Evolutionary conservation across 2,113 vertebrate genomes (phyloP), one percentile per base, ranked within the genome.

Genomic region (Thalassarche chlororhynchos): DNA sequence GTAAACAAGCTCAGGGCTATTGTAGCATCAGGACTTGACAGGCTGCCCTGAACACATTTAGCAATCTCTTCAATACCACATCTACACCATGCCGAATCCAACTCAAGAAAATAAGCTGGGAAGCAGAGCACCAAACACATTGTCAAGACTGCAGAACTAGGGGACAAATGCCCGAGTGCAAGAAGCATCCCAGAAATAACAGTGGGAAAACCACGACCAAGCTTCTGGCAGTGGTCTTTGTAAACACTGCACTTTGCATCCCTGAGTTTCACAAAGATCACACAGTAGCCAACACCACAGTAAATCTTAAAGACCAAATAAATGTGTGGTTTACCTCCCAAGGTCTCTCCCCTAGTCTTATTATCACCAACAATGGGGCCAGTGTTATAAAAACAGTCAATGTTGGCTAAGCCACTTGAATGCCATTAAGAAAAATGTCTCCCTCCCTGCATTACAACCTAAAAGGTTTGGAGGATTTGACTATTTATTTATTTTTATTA

Each of bases 231-330:
- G 31, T 87, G 64, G 60, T 32, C 58, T 97, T 75, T 80, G 82
- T 68, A 94, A 97, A 95, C 84, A 78, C 31, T 88, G 71, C 62
- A 58, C 81, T 93, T 97, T 93, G n/a, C 87, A 84, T 84, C 64
- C 47, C 52, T n/a, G 49, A 62, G 42, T 90, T 87, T 94, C 88
- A 91, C 83, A 97, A 95, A 95, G 81, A 81, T 97, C 82, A 88
- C 84, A 58, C 76, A 85, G 78, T 58, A 96, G 38, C 77, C 82
- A 97, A 72, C 75, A 71, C 42, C 49, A 60, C 91, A 90, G 71
- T 94, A 91, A 96, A 93, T 52, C 85, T 94, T 96, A 96, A 95
- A 95, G 84, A 31, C 44, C 80, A 89, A 78, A 79, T 95, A 91
- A 96, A 93, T 36, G 47, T 92, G 88, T 91, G 65, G 83, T 96